Evolutionary conservation across 64 coral and sea anemone genomes (phyloP).

Genomic region (Pocillopora verrucosa): DNA sequence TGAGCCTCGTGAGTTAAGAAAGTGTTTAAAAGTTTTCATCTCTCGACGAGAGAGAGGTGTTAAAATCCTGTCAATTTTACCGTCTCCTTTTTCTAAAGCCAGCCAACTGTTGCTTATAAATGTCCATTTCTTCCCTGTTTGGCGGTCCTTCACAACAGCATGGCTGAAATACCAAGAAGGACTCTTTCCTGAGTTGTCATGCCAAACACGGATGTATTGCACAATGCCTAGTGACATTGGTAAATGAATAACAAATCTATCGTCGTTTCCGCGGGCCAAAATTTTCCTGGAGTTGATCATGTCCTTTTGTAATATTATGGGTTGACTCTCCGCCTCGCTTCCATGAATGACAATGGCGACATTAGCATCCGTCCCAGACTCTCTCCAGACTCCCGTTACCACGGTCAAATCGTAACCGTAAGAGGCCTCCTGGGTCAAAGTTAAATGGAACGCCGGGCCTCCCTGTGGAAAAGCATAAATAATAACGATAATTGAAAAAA

Average conservation of each 20-base stretch:
- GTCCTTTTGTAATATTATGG: conserved; percentile 35
- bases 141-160: neutral
- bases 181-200: conserved; percentile 45
- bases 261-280: conserved; percentile 48
- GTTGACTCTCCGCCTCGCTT: conserved; percentile 23
- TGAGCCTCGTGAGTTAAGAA: neutral
- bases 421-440: too few species aligned
- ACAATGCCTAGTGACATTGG: conserved; percentile 25
- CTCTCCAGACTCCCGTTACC: conserved; percentile 37
- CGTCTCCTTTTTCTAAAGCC: conserved; percentile 31
- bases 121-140: conserved; percentile 18
- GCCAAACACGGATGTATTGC: conserved; percentile 43
- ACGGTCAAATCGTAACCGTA: conserved; percentile 41
- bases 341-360: conserved; percentile 57
- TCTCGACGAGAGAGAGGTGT: neutral
- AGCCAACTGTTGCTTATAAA: conserved; percentile 49
- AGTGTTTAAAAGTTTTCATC: conserved; percentile 21
- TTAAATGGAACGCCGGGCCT: conserved; percentile 39
- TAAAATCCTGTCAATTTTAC: conserved; percentile 40
- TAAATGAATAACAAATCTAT: conserved; percentile 36
- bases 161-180: conserved; percentile 56
- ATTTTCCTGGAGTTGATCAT: conserved; percentile 25
- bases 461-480: conserved; percentile 5
- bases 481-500: too few species aligned
- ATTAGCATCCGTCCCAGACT: conserved; percentile 54